Base-by-base conservation (phyloP, 2,113 vertebrate genomes). In the Plectropomus leopardus region DNA sequence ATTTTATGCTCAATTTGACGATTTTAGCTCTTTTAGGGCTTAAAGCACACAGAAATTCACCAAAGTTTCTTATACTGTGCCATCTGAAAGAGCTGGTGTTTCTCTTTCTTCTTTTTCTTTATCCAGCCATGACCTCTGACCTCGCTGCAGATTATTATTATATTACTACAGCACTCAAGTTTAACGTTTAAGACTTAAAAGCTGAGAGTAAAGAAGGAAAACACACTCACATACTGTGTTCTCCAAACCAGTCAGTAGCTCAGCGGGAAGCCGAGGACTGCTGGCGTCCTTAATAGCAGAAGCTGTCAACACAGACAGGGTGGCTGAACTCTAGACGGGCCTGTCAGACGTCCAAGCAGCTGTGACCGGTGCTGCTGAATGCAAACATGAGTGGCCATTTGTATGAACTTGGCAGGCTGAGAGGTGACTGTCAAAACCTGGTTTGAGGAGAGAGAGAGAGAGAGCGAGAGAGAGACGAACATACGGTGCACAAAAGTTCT, bases 351-450 rank as follows among this genome's bases (percentile, higher is more conserved):
- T 88, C 88, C 72, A 76, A 75, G 83, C 76, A 81, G 86, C 92
- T 89, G 88, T 78, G 83, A 89, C 86, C 63, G 36, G 48, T 53
- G 83, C 83, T 81, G 79, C 82, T 86, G 82, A 92, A 88, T 83
- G 85, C 84, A 92, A 92, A 92, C 89, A 92, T 77, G 72, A 91
- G 78, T 55, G 88, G 71, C 86, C 88, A 89, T 93, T 93, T 91
- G 88, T 93, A 85, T 68, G 76, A 84, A 78, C 51, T 53, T 66
- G 78, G 77, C 61, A 80, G 86, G 85, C 82, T 84, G 88, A 91
- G 86, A 69, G 82, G 76, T 83, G 86, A 86, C 89, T 88, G 85
- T 91, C 88, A 81, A 76, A 88, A 58, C 65, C 74, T 47, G 57
- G 45, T 73, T 71, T 69, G 63, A 76, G 54, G 74, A 74, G 60